Percentiles rank a stretch among this genome's conserved stretches.
Conservation (phyloP, 2,888 invertebrate genomes). For the Tipula unca region DNA sequence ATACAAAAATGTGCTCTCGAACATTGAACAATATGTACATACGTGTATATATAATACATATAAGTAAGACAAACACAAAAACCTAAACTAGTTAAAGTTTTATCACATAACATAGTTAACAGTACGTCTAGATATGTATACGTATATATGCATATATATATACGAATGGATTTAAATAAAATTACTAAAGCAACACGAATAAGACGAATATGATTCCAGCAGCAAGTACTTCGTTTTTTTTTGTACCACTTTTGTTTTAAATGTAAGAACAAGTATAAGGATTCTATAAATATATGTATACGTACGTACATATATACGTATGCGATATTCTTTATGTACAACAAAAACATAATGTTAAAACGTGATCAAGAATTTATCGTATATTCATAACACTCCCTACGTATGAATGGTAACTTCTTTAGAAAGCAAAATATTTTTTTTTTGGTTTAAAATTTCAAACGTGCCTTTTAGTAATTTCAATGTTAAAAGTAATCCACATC, state of each 20-base stretch:
- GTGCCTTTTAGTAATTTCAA: not conserved
- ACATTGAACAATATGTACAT: too few species aligned
- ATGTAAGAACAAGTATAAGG: not conserved
- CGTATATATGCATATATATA: not conserved
- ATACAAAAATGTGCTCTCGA: not conserved
- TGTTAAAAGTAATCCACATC: not conserved
- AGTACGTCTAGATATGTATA: too few species aligned
- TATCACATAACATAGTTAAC: not conserved
- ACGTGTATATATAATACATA: too few species aligned
- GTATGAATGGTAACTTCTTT: not conserved
- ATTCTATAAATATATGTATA: not conserved
- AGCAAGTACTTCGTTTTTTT: not conserved
- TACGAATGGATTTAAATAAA: not conserved
- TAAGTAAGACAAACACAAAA: not conserved
- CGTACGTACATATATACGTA: not conserved
- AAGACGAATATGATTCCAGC: not conserved
- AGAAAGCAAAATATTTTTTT: not conserved
- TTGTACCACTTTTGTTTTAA: not conserved
- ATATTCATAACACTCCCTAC: not conserved
- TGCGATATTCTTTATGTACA: not conserved
- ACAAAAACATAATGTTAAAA: not conserved
- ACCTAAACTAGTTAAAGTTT: not conserved
- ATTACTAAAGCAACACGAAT: not conserved
- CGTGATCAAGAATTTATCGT: slow-evolving; percentile 14
- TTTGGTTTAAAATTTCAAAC: not conserved